These are phyloP conservation scores for Drosophila melanocephala DNA, from an alignment of 2,888 invertebrate species.

Conservation along the genomic window DNA sequence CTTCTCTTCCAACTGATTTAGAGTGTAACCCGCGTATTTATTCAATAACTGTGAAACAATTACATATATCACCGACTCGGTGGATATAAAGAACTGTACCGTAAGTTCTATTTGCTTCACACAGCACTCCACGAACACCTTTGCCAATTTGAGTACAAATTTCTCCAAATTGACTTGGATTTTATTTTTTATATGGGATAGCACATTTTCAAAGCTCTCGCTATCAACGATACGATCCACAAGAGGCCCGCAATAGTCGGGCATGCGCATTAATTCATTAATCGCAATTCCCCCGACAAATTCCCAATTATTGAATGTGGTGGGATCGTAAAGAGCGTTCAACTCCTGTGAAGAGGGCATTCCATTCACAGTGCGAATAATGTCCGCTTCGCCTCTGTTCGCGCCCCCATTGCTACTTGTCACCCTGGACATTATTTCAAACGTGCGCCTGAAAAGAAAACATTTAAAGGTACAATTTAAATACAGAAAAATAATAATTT, in stretches of 20 bases:
- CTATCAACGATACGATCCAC: conserved; percentile 54
- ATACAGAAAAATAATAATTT: background rate
- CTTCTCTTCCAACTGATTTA: conserved; percentile 13
- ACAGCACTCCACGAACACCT: conserved; percentile 48
- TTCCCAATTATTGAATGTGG: too few relatives aligned
- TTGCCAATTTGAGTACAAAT: conserved; percentile 55
- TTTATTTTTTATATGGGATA: conserved; percentile 50
- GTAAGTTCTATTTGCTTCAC: background rate
- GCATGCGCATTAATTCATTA: conserved; percentile 35
- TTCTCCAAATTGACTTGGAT: conserved; percentile 29
- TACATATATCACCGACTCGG: conserved; percentile 70
- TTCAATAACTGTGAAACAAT: conserved; percentile 49
- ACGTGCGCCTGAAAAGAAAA: conserved; percentile 68
- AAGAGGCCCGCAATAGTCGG: conserved; percentile 24
- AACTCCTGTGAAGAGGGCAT: conserved; percentile 46
- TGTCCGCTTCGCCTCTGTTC: conserved; percentile 73
- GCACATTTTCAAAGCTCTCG: conserved; percentile 55
- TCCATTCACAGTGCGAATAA: conserved; percentile 82
- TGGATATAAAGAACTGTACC: conserved; percentile 57
- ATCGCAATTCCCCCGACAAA: too few relatives aligned
- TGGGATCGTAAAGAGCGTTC: too few relatives aligned
- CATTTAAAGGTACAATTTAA: background rate
- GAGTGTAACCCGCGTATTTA: background rate
- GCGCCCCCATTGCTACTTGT: conserved; percentile 74
- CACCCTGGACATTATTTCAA: conserved; percentile 81